Evolutionary conservation across 2,113 vertebrate genomes (phyloP), one percentile per base, ranked within the genome.

Genomic region (Eleginops maclovinus): DNA sequence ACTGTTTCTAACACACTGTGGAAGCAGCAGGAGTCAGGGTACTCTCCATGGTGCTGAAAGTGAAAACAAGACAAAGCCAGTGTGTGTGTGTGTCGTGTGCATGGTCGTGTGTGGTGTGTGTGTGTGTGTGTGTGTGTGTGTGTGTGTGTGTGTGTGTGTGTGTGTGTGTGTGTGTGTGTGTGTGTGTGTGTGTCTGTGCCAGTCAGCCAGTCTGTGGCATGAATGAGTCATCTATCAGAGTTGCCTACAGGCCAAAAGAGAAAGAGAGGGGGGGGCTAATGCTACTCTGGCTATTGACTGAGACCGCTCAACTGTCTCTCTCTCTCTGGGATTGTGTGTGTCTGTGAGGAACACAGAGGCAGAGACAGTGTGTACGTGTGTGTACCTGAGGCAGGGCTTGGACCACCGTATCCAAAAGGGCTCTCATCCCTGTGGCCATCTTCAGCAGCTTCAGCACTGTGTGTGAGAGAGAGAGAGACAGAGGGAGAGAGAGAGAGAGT

Each of bases 371-470:
- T 64, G 44, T 83, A 15, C 17, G 44, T 54, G 56, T 64, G 70
- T 62, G 54, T 89, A 91, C 90, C 91, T 92, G 91, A 93, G 92
- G 87, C 80, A 93, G 94, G 1, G 98, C 98, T 91, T 99, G 98
- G n/a, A 99, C 97, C 80, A 99, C 98, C 0, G 98, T 99, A 90
- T 99, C 97, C 89, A 99, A 90, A 61, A 99, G 93, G 66, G 98
- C 98, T 84, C 98, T 93, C 98, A 99, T 99, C 76, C 98, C 98
- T 0, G 97, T 99, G 17, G 98, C 98, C 98, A 99, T 99, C 94
- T 99, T 99, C 82, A 99, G 94, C 75, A 99, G 94, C 83, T 99
- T 99, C 88, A 99, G 92, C 82, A 99, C 98, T 99, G 84, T 62
- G 70, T 26, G 70, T 49, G 70, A 59, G 44, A 31, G 64, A 13